Percentiles rank a stretch among this genome's conserved stretches.
Conservation (phyloP, 2,888 invertebrate genomes). For the Aelia acuminata region DNA sequence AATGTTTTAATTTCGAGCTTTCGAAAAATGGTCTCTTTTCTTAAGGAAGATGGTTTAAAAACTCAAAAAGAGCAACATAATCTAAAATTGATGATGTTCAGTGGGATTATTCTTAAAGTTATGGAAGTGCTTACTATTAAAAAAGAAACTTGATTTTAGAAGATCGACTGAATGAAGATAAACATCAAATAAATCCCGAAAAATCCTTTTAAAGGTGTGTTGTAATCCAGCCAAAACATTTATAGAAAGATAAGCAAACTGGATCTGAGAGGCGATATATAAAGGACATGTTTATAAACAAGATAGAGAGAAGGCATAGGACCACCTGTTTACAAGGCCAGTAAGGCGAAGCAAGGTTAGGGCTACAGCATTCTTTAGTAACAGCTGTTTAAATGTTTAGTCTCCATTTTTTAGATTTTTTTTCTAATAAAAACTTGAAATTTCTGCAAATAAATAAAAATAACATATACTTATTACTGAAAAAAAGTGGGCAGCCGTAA, state of each 20-base stretch:
- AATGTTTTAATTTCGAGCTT: too few relatives aligned
- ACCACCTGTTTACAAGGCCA: constrained; percentile 36
- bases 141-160: too few relatives aligned
- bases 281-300: constrained; percentile 1
- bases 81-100: too few relatives aligned
- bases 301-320: neutral
- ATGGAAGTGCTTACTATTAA: too few relatives aligned
- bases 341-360: constrained; percentile 7
- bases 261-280: neutral
- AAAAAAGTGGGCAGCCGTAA: too few relatives aligned
- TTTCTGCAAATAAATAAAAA: too few relatives aligned
- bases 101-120: too few relatives aligned
- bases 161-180: neutral
- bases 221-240: neutral
- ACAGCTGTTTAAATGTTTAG: neutral
- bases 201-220: neutral
- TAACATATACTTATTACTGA: too few relatives aligned
- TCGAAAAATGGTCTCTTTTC: too few relatives aligned
- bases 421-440: too few relatives aligned
- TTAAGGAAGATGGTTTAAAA: too few relatives aligned
- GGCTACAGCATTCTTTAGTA: neutral
- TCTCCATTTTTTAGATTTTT: neutral
- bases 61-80: too few relatives aligned
- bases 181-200: neutral
- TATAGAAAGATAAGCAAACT: neutral